Conservation (phyloP, 2,888 invertebrate species). For the Mantis religiosa region DNA sequence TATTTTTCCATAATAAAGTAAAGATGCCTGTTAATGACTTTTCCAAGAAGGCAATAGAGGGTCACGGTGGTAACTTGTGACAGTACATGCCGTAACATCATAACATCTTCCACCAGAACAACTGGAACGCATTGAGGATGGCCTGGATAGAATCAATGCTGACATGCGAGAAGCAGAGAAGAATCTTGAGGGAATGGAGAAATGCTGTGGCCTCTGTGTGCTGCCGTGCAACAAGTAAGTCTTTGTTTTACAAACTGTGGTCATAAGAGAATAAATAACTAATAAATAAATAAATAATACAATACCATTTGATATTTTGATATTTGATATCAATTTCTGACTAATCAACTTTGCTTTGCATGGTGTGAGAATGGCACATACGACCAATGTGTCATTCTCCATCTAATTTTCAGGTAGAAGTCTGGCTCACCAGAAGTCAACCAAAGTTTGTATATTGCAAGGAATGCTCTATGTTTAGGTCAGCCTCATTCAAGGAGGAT, state of each 20-base stretch:
- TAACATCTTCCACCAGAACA: constrained; percentile 65
- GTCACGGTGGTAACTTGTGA: neutral
- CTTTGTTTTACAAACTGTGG: neutral
- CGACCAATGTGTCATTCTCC: neutral
- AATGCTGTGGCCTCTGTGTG: constrained; percentile 98
- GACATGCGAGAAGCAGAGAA: constrained; percentile 99
- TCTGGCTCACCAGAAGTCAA: neutral
- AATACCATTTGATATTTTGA: neutral
- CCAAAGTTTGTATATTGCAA: neutral
- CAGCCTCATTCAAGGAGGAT: constrained; percentile 50
- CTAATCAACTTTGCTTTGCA: neutral
- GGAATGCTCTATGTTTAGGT: constrained; percentile 43
- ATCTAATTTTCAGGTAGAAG: neutral
- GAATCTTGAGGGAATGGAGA: constrained; percentile 99
- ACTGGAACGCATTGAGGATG: constrained; percentile 99
- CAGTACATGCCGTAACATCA: neutral
- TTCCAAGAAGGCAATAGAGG: neutral
- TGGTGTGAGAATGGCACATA: neutral
- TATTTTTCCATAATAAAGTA: neutral
- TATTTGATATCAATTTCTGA: neutral
- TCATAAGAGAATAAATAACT: neutral
- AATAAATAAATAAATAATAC: too few relatives aligned
- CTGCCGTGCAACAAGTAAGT: constrained; percentile 87
- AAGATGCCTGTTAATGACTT: neutral
- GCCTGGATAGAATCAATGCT: constrained; percentile 99